Evolutionary conservation across 2,888 invertebrate genomes (phyloP).

Genomic region (Dyspetes luteomarginatus): DNA sequence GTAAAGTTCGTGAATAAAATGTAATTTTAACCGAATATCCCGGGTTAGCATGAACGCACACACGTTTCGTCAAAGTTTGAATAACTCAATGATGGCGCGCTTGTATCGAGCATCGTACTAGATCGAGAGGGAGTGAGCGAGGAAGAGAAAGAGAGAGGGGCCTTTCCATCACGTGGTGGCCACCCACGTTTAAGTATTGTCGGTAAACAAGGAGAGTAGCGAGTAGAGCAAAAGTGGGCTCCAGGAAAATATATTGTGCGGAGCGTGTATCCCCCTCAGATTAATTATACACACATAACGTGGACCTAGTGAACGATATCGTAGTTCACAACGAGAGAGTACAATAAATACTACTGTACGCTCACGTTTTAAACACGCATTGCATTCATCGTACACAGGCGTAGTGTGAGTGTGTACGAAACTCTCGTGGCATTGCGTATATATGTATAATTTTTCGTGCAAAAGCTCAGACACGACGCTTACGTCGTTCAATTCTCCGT

Average conservation of each 20-base stretch:
- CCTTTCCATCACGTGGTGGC: slow-evolving; percentile 79
- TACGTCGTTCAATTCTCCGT: slow-evolving; percentile 31
- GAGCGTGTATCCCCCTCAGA: slow-evolving; percentile 41
- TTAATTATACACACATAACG: slow-evolving; percentile 6
- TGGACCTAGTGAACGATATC: not conserved
- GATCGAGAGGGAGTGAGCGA: not conserved
- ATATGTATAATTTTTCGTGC: not conserved
- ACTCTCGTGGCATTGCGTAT: not conserved
- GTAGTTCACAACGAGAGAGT: not conserved
- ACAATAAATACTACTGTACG: not conserved
- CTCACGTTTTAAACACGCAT: not conserved
- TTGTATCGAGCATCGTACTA: not conserved
- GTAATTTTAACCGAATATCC: too few relatives aligned
- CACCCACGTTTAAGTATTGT: slow-evolving; percentile 83
- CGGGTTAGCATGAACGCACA: not conserved
- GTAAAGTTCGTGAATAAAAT: too few relatives aligned
- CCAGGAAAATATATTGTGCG: slow-evolving; percentile 38
- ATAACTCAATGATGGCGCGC: not conserved
- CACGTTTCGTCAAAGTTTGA: not conserved
- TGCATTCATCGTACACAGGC: not conserved
- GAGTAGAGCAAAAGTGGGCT: not conserved
- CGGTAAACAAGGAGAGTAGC: slow-evolving; percentile 79
- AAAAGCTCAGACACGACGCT: not conserved
- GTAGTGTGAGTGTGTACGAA: not conserved
- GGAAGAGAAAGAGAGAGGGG: slow-evolving; percentile 18